A percentile compares a stretch with the other conserved stretches of the same genome.
Evolutionary conservation across 2,888 invertebrate genomes (phyloP).

Genomic region (Drosophila formosana): DNA sequence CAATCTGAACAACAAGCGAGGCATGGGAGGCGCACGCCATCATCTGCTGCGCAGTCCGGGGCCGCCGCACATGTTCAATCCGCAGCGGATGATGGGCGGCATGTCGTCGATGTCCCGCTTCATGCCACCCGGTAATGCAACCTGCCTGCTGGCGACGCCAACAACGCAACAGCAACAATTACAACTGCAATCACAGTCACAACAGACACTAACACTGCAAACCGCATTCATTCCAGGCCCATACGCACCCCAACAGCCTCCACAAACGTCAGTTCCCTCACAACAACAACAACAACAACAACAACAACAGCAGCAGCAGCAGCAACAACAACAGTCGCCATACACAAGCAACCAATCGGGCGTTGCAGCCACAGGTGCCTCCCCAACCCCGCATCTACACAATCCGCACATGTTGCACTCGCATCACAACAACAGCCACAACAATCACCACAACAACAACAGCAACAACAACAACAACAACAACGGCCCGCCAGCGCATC

Average conservation of each 20-base stretch:
- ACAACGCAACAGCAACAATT: conserved; percentile 33
- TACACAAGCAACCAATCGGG: conserved; percentile 60
- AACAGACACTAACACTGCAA: conserved; percentile 62
- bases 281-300: conserved; percentile 50
- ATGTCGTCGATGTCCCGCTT: conserved; percentile 69
- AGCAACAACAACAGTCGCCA: conserved; percentile 71
- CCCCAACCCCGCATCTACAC: conserved; percentile 64
- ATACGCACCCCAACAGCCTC: conserved; percentile 69
- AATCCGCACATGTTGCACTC: conserved; percentile 69
- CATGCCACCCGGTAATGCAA: conserved; percentile 78
- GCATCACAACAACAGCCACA: conserved; percentile 33
- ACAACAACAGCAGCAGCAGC: conserved; percentile 34
- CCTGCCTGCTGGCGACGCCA: conserved; percentile 4
- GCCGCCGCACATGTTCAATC: conserved; percentile 63
- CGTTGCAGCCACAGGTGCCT: conserved; percentile 40
- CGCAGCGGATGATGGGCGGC: conserved; percentile 62
- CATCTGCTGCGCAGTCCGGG: conserved; percentile 72
- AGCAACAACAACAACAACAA: conserved; percentile 45
- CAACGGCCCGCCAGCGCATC: conserved; percentile 48
- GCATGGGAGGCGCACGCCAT: conserved; percentile 64
- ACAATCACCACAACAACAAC: conserved; percentile 32
- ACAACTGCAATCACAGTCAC: conserved; percentile 57
- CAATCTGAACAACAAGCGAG: conserved; percentile 35
- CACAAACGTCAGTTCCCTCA: conserved; percentile 57
- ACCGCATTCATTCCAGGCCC: conserved; percentile 83